A percentile compares a stretch with the other conserved stretches of the same genome.
Conservation (phyloP, 2,797 vertebrate genomes). For the Sibirionetta formosa region DNA sequence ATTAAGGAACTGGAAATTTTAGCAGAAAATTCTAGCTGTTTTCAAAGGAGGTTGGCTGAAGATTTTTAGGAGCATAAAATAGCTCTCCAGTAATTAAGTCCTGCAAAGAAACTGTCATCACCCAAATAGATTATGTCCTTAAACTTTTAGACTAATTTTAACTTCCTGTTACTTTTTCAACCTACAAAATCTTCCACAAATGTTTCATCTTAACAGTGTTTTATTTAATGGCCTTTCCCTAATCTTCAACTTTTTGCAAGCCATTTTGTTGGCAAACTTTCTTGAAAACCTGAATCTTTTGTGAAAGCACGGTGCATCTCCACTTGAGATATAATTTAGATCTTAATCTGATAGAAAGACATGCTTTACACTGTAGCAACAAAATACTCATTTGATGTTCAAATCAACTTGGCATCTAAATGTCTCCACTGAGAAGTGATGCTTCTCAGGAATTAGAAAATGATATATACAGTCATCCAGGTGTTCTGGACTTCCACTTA, state of each 20-base stretch:
- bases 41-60: background rate
- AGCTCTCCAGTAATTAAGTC: background rate
- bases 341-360: background rate
- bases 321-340: fast-evolving
- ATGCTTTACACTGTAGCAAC: background rate
- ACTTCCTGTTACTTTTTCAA: background rate
- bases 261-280: background rate
- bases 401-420: background rate
- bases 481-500: background rate
- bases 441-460: background rate
- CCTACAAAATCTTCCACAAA: background rate
- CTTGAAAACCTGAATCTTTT: background rate
- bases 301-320: background rate
- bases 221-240: background rate
- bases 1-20: background rate
- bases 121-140: background rate
- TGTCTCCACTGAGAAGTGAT: background rate
- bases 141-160: background rate
- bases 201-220: background rate
- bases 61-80: background rate
- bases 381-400: background rate
- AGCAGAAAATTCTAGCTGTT: background rate
- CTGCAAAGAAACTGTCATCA: background rate
- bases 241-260: background rate
- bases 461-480: background rate